A percentile compares a stretch with the other conserved stretches of the same genome.
Conservation (phyloP, 2,888 invertebrate genomes). For the Catonia carolina region DNA sequence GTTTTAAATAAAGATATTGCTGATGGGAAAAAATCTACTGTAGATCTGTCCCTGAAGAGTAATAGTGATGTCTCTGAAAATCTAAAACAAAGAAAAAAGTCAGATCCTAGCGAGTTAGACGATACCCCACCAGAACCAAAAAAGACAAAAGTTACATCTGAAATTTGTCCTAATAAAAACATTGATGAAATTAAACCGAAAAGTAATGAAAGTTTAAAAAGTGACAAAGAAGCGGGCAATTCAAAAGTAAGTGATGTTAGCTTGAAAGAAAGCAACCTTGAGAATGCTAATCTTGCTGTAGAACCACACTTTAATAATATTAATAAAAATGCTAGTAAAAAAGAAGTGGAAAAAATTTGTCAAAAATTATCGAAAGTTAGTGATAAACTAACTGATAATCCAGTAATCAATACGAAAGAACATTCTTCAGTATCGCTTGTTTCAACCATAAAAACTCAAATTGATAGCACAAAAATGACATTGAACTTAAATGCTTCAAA, state of each 20-base stretch:
- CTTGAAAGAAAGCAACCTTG: too few species aligned
- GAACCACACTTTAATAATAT: not conserved
- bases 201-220: too few species aligned
- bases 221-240: not conserved
- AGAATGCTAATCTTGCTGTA: not conserved
- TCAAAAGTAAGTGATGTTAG: too few species aligned
- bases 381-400: conserved; percentile 1
- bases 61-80: not conserved
- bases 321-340: not conserved
- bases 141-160: not conserved
- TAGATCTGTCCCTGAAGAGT: not conserved
- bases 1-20: too few species aligned
- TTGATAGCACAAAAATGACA: too few species aligned
- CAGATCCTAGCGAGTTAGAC: conserved; percentile 10
- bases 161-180: too few species aligned
- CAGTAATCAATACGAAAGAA: too few species aligned
- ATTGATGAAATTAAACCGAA: too few species aligned
- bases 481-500: too few species aligned
- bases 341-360: not conserved
- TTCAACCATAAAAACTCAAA: too few species aligned
- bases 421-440: too few species aligned
- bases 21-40: too few species aligned
- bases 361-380: not conserved
- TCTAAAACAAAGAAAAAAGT: not conserved
- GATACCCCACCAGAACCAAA: conserved; percentile 19